These are phyloP conservation scores for Falco biarmicus DNA, from an alignment of 2,797 vertebrate genomes.

Conservation along the genomic window DNA sequence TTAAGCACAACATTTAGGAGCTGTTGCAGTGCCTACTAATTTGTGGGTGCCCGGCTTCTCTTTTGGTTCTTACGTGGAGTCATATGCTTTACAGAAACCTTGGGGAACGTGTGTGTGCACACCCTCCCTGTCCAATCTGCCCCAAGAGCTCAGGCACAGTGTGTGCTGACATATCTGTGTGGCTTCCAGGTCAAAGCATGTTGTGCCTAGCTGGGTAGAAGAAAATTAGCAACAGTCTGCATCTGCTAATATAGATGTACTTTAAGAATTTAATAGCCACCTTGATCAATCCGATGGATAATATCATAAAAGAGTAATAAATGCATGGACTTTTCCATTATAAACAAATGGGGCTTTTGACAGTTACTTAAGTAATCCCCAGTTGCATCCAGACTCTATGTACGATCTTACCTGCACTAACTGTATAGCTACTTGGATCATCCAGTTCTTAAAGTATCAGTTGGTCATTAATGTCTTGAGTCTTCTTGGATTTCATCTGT, in stretches of 20 bases:
- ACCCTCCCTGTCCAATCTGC: not conserved
- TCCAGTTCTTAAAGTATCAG: not conserved
- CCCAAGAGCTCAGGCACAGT: not conserved
- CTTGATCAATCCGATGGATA: not conserved
- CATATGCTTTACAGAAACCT: not conserved
- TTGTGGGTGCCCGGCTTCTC: not conserved
- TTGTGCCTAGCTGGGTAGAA: not conserved
- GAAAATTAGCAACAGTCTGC: not conserved
- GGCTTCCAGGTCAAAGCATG: not conserved
- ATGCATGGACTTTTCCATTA: not conserved
- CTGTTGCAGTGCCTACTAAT: not conserved
- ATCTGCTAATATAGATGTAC: not conserved
- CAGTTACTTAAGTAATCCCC: not conserved
- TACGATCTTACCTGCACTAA: not conserved
- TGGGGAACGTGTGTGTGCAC: not conserved
- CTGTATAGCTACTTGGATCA: not conserved
- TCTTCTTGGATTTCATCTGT: not conserved
- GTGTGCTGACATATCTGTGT: fast-evolving
- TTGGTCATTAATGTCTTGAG: not conserved
- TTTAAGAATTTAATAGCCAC: not conserved
- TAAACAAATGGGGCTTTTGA: not conserved
- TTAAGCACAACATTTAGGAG: not conserved
- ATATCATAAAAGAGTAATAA: not conserved
- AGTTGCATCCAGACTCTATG: not conserved
- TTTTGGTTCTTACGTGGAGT: not conserved